Base-by-base conservation (phyloP, 1,140 invertebrate genomes). In the Cydia strobilella region DNA sequence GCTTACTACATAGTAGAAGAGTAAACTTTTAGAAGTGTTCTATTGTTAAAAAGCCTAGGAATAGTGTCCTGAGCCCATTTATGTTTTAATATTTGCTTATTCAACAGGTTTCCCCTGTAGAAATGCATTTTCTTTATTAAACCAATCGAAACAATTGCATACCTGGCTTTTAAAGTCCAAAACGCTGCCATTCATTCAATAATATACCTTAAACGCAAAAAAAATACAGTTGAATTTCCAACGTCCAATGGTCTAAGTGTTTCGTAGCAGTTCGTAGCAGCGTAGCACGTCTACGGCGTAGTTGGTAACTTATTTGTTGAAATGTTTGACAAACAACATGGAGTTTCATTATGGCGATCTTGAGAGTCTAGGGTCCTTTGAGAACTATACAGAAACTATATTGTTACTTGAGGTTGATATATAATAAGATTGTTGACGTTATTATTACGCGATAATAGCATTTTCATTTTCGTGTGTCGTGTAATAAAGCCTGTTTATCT, bases 211-310 rank as follows among this genome's bases (percentile, higher is more conserved):
- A 59, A 59, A 23, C 2, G 12, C 20, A 12, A 59, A 7, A 18
- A 18, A n/a, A 6, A 54, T 20, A 59, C 54, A 59, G 54, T 20
- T 12, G 20, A 23, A 9, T 59, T 9, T 51, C n/a, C 18, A 59
- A 23, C 0, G 0, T 7, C 18, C 54, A 59, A 59, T 2, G 18
- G 15, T 10, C 54, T 59, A 59, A 20, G 54, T 23, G 20, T 9
- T 59, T 59, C 54, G 54, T 59, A 59, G 54, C 54, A 54, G 51
- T 20, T 20, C 54, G 54, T 59, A 59, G 54, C 54, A 3, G 54
- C 54, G 54, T 59, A 59, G 54, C 18, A 23, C 54, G 54, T 59
- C 54, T 59, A 59, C 54, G 54, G 20, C 0, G 54, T 12, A 59
- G 54, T 59, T 59, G 5, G 20, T 10, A 59, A 59, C 54, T 59